phyloP scores from a whole-genome alignment of 2,888 invertebrate species.

The Parascotia fuliginaria region DNA sequence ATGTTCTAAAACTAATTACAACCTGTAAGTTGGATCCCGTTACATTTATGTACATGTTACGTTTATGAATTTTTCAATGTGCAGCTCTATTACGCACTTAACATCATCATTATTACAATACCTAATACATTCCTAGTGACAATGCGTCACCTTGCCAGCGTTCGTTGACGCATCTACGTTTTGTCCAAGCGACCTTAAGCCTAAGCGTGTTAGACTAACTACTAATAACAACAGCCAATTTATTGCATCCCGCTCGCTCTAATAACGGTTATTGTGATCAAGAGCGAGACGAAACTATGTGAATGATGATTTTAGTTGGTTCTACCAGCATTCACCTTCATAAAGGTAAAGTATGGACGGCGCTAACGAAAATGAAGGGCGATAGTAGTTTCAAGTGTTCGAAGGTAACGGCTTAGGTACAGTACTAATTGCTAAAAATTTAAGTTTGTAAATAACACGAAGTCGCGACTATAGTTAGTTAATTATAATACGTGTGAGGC shows the following conservation, averaged over 20 bases:
- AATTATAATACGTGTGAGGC: constrained; percentile 27
- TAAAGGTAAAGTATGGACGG: constrained; percentile 75
- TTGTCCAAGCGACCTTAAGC: constrained; percentile 82
- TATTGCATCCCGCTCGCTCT: constrained; percentile 70
- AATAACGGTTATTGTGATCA: constrained; percentile 46
- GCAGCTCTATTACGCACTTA: constrained; percentile 52
- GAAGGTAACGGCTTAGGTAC: constrained; percentile 73
- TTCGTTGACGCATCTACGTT: constrained; percentile 84
- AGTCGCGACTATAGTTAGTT: constrained; percentile 17
- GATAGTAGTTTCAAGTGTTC: constrained; percentile 70
- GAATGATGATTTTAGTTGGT: constrained; percentile 67
- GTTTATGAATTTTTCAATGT: constrained; percentile 55
- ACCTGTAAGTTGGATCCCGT: constrained; percentile 46
- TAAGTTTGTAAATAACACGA: constrained; percentile 54
- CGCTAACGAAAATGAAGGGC: constrained; percentile 85
- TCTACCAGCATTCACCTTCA: constrained; percentile 72
- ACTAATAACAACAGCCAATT: constrained; percentile 74
- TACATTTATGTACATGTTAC: constrained; percentile 55
- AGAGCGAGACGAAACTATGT: constrained; percentile 64
- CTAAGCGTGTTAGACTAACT: constrained; percentile 72
- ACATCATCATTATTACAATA: constrained; percentile 66
- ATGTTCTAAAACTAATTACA: no score
- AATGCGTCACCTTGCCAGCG: constrained; percentile 83
- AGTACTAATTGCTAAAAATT: constrained; percentile 70
- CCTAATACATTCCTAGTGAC: constrained; percentile 78